Evolutionary conservation across 2,113 vertebrate genomes (phyloP), one percentile per base, ranked within the genome.

Genomic region (Nyctibius bracteatus): DNA sequence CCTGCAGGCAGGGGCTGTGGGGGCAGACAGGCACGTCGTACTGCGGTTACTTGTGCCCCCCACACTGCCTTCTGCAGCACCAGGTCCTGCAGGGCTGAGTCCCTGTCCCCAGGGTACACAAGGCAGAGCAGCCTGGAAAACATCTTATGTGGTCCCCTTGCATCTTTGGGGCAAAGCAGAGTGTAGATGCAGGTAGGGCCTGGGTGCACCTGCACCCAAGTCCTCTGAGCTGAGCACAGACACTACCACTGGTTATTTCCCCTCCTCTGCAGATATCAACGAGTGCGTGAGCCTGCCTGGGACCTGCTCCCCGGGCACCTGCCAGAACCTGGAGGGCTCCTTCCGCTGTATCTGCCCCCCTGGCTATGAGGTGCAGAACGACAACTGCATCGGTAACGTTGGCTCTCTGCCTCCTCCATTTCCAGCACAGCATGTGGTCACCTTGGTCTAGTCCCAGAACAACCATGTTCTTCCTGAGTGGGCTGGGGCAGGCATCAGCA

Each of bases 301-400:
- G 12, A 98, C 98, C 58, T 99, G 99, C 86, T 98, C 99, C 27
- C 99, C 99, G 0, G 99, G 99, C 79, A 99, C 99, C 20, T 99
- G 99, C 94, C 99, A 99, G 97, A 99, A 99, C 92, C 96, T 99
- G 47, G 98, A 99, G 57, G 99, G 99, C 27, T 99, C 99, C 14
- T 99, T 99, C 98, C 98, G 98, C 79, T 99, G 99, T 77, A 99
- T 99, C 97, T 99, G 99, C 65, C 99, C 99, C 3, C 97, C 98
- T 0, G 99, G 99, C 27, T 99, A 99, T 23, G 98, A 98, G 77
- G 98, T 99, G 80, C 99, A 99, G 95, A 99, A 99, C 8, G 98
- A 99, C 96, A 98, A 98, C 96, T 99, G 99, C 77, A 98, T 99
- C 1, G 99, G 99, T 99, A 93, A 98, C 87, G 51, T 28, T 16